Conservation (phyloP, 2,797 vertebrate species). For the Bovichtus diacanthus region DNA sequence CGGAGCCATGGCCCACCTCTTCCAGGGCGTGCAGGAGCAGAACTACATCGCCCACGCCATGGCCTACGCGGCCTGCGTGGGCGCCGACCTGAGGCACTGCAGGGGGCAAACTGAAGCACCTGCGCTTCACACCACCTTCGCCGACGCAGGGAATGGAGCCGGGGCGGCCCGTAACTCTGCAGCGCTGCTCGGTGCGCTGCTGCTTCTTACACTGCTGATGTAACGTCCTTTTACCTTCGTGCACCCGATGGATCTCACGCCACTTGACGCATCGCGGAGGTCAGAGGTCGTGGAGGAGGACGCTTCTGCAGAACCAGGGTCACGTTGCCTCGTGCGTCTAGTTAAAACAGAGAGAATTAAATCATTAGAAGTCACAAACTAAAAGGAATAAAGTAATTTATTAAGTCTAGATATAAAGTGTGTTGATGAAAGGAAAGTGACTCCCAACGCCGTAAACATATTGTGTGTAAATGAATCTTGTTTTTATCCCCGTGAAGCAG, state of each 20-base stretch:
- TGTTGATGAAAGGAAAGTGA: neutral
- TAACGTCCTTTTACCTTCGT: constrained; percentile 10
- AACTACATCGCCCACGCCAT: constrained; percentile 86
- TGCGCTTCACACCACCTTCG: neutral
- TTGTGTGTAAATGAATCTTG: neutral
- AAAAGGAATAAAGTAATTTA: neutral
- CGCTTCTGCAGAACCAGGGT: neutral
- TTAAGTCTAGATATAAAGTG: neutral
- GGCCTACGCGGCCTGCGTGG: constrained; percentile 85
- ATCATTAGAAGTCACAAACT: neutral
- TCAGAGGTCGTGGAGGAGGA: constrained; percentile 26
- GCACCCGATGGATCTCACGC: constrained; percentile 1
- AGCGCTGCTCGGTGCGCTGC: constrained; percentile 49
- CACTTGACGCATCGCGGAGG: neutral
- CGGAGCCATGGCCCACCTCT: constrained; percentile 88
- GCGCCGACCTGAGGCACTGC: constrained; percentile 83
- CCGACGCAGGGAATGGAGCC: neutral
- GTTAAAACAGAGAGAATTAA: neutral
- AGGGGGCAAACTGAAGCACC: neutral
- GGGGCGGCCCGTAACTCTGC: neutral
- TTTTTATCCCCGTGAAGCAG: constrained; percentile 1
- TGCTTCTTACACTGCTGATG: constrained; percentile 46
- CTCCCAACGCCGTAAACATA: neutral
- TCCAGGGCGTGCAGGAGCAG: constrained; percentile 87
- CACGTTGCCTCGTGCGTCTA: neutral